These are phyloP conservation scores for Drosophila algonquin DNA, from an alignment of 2,888 invertebrate genomes.

Conservation along the genomic window DNA sequence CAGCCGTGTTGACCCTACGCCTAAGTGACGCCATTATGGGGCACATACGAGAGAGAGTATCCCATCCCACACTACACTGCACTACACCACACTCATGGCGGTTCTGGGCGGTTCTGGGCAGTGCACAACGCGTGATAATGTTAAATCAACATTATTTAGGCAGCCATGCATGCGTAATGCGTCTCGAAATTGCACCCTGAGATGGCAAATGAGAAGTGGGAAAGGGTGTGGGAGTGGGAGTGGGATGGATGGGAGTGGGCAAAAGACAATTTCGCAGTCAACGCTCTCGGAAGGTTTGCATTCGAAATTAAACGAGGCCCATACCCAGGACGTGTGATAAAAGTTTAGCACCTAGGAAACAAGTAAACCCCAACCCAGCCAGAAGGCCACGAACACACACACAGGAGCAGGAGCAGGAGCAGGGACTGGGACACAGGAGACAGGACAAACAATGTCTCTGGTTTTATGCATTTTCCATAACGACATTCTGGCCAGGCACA, in stretches of 20 bases:
- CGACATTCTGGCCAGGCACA: slow-evolving; percentile 41
- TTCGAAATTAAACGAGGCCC: slow-evolving; percentile 69
- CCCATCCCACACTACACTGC: neutral
- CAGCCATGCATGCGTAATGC: slow-evolving; percentile 82
- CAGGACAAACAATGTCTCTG: slow-evolving; percentile 57
- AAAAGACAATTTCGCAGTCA: slow-evolving; percentile 69
- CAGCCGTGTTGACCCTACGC: slow-evolving; percentile 55
- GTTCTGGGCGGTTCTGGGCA: slow-evolving; percentile 8
- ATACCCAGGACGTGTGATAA: slow-evolving; percentile 53
- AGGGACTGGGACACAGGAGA: neutral
- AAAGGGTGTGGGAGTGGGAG: slow-evolving; percentile 3
- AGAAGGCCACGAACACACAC: neutral
- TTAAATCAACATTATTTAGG: slow-evolving; percentile 83
- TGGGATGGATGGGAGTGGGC: slow-evolving; percentile 8
- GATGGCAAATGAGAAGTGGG: slow-evolving; percentile 13
- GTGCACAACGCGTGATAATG: slow-evolving; percentile 71
- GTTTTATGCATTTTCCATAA: slow-evolving; percentile 77
- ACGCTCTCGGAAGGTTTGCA: slow-evolving; percentile 66
- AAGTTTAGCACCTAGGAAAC: slow-evolving; percentile 66
- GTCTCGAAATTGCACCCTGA: slow-evolving; percentile 69
- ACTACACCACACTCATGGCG: too few relatives aligned
- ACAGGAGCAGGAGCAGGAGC: too few relatives aligned
- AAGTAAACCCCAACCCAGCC: slow-evolving; percentile 32
- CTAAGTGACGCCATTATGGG: slow-evolving; percentile 30
- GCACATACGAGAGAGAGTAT: neutral